Evolutionary conservation across 2,888 invertebrate species (phyloP).

Genomic region (Leucania comma): DNA sequence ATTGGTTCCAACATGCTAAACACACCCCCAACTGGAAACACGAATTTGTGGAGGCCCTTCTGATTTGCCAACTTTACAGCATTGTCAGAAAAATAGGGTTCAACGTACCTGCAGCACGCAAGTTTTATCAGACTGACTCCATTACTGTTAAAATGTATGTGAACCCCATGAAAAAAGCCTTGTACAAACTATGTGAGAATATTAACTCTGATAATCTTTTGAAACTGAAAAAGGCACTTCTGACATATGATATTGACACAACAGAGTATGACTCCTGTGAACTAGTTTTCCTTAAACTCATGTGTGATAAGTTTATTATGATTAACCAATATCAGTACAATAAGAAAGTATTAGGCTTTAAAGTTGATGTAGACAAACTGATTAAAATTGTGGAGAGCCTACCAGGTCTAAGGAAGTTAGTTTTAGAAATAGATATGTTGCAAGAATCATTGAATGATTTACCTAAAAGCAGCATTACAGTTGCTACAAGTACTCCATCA

Average conservation of each 20-base stretch:
- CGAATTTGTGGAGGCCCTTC: constrained; percentile 85
- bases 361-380: constrained; percentile 74
- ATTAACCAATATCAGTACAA: constrained; percentile 66
- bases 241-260: constrained; percentile 77
- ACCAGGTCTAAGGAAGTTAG: constrained; percentile 72
- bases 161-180: constrained; percentile 80
- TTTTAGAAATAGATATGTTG: constrained; percentile 72
- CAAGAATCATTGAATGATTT: constrained; percentile 71
- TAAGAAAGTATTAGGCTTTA: constrained; percentile 59
- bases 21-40: constrained; percentile 79
- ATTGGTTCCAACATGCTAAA: constrained; percentile 82
- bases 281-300: constrained; percentile 80
- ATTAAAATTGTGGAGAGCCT: constrained; percentile 78
- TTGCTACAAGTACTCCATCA: constrained; percentile 60
- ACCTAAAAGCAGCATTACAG: constrained; percentile 28
- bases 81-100: constrained; percentile 83
- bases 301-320: constrained; percentile 81
- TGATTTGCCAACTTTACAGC: constrained; percentile 80
- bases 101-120: constrained; percentile 73
- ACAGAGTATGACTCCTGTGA: constrained; percentile 81
- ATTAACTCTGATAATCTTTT: constrained; percentile 74
- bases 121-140: constrained; percentile 76
- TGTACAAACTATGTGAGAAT: constrained; percentile 84
- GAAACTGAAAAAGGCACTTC: constrained; percentile 79
- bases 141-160: constrained; percentile 72